Percentiles rank a stretch among this genome's conserved stretches.
These are phyloP conservation scores for Cochlearius cochlearius DNA, from an alignment of 2,113 vertebrate genomes.

Conservation along the genomic window DNA sequence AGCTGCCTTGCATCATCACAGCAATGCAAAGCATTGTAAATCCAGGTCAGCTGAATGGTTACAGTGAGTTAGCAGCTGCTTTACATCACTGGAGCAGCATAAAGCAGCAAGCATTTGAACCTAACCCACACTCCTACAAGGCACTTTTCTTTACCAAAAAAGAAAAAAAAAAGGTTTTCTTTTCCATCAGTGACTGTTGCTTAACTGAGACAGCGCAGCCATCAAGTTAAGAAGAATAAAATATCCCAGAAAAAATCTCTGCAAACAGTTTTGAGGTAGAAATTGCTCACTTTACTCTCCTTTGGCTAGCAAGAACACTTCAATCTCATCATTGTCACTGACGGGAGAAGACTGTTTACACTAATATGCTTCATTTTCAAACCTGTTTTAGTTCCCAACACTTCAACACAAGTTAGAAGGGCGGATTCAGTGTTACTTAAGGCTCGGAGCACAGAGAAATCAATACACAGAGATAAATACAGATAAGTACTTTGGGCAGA, in stretches of 20 bases:
- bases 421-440: background rate
- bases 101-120: background rate
- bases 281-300: background rate
- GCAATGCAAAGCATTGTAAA: background rate
- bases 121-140: background rate
- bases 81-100: conserved; percentile 9
- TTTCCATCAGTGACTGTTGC: background rate
- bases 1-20: conserved; percentile 18
- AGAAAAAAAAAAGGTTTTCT: background rate
- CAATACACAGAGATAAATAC: background rate
- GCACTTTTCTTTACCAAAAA: background rate
- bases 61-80: conserved; percentile 13
- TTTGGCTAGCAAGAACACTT: background rate
- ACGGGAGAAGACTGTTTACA: background rate
- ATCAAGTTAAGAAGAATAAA: background rate
- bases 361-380: background rate
- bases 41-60: background rate
- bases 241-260: background rate
- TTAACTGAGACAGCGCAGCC: background rate
- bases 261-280: background rate
- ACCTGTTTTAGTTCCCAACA: background rate
- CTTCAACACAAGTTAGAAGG: background rate
- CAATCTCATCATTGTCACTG: background rate
- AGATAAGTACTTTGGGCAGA: background rate
- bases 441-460: background rate